Evolutionary conservation across 1,140 invertebrate genomes (phyloP).

Genomic region (Camponotus floridanus): DNA sequence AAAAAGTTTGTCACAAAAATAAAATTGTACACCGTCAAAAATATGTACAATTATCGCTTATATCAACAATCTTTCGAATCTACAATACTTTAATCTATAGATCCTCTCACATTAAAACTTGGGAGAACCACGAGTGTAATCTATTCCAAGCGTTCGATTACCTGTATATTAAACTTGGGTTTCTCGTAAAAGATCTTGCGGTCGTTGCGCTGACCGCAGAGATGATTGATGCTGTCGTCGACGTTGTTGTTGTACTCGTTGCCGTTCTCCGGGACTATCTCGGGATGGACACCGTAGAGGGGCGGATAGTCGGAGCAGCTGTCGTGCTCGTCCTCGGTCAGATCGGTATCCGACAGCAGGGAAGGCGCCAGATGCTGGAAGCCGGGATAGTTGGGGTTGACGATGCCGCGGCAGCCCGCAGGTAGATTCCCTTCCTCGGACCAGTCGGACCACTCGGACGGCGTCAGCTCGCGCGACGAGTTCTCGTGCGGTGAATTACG

Average conservation of each 20-base stretch:
- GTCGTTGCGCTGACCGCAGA: slow-evolving; percentile 86
- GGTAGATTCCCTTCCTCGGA: slow-evolving; percentile 82
- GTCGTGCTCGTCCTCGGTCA: slow-evolving; percentile 85
- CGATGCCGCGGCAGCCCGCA: slow-evolving; percentile 88
- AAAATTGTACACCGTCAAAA: no score
- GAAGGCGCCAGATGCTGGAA: slow-evolving; percentile 85
- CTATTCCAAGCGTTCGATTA: slow-evolving; percentile 31
- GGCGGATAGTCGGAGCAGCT: slow-evolving; percentile 64
- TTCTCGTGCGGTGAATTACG: slow-evolving; percentile 77
- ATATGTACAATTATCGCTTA: no score
- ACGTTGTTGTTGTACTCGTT: slow-evolving; percentile 77
- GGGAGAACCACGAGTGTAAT: neutral
- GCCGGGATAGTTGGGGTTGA: slow-evolving; percentile 93
- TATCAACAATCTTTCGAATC: no score
- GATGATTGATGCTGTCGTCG: slow-evolving; percentile 86
- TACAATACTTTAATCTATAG: no score
- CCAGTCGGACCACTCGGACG: slow-evolving; percentile 84
- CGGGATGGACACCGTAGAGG: slow-evolving; percentile 39
- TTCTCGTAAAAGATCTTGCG: slow-evolving; percentile 88
- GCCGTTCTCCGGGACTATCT: slow-evolving; percentile 75
- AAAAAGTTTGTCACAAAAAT: no score
- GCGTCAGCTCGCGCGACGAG: slow-evolving; percentile 77
- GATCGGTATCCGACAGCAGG: slow-evolving; percentile 84
- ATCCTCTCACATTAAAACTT: neutral
- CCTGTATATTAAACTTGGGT: slow-evolving; percentile 87